Evolutionary conservation across 2,888 invertebrate genomes (phyloP).

Genomic region (Schizaphis graminum): DNA sequence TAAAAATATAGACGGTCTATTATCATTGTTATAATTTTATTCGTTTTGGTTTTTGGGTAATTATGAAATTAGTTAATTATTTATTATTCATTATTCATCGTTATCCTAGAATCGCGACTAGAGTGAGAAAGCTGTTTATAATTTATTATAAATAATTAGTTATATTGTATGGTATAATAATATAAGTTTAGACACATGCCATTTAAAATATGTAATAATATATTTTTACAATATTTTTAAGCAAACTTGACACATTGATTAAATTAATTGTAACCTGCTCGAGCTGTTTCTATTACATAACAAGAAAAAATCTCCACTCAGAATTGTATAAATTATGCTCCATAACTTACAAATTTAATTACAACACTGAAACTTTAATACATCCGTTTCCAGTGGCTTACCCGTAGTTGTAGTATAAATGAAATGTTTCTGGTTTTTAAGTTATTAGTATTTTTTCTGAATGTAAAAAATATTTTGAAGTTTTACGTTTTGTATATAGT

Average conservation of each 20-base stretch:
- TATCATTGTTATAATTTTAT: neutral
- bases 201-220: neutral
- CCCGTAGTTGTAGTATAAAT: neutral
- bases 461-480: neutral
- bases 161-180: neutral
- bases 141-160: neutral
- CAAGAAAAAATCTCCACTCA: conserved; percentile 16
- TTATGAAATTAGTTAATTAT: neutral
- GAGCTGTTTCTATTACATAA: neutral
- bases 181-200: neutral
- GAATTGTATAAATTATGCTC: neutral
- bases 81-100: neutral
- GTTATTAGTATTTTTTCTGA: neutral
- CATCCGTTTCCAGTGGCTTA: neutral
- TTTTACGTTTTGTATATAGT: neutral
- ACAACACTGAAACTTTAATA: neutral
- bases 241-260: neutral
- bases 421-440: neutral
- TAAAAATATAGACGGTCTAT: neutral
- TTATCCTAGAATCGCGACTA: neutral
- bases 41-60: neutral
- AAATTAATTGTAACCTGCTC: conserved; percentile 20
- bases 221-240: neutral
- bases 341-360: conserved; percentile 42
- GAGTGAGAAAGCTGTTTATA: neutral